Evolutionary conservation across 2,888 invertebrate species (phyloP), one percentile per base, ranked within the genome.

Genomic region (Ethmia dodecea): DNA sequence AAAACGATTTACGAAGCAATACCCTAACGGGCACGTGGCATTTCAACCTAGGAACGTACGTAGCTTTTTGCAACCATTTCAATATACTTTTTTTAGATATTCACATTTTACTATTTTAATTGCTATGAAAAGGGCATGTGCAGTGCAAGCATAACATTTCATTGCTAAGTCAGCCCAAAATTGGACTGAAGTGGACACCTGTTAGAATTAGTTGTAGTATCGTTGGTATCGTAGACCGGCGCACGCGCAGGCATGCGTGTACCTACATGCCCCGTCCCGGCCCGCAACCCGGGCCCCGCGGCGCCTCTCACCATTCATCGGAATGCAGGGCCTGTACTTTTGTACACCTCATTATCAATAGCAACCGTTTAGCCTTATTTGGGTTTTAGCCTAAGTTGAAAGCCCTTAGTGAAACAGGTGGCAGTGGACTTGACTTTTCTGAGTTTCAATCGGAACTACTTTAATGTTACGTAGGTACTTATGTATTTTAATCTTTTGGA

Each of bases 181-280:
- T 63, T 66, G 55, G 56, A 52, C 54, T 64, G 52, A 48, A 57
- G 60, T 63, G 55, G 64, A 75, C 75, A 77, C 74, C 77, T 79
- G 72, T 78, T 73, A 66, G 71, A 68, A 67, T 71, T 66, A 50
- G 65, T 67, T 66, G 64, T 68, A 66, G 60, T 62, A 60, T 65
- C 59, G 69, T 65, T 67, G 49, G 55, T 60, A 62, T 59, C 59
- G 61, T 60, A 57, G 57, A 40, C 44, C 37, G 55, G 58, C 69
- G 73, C 74, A 76, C 78, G 78, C 79, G 77, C 73, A 71, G 76
- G 77, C 73, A 79, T 76, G 72, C 69, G 69, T 64, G 58, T 62
- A 56, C 51, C 56, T 49, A 52, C 42, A 42, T 38, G 33, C 47
- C 47, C 48, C 43, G 32, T 20, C 38, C 40, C 49, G 43, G 43